Evolutionary conservation across 1,140 invertebrate genomes (phyloP).

Genomic region (Microvelia longipes): DNA sequence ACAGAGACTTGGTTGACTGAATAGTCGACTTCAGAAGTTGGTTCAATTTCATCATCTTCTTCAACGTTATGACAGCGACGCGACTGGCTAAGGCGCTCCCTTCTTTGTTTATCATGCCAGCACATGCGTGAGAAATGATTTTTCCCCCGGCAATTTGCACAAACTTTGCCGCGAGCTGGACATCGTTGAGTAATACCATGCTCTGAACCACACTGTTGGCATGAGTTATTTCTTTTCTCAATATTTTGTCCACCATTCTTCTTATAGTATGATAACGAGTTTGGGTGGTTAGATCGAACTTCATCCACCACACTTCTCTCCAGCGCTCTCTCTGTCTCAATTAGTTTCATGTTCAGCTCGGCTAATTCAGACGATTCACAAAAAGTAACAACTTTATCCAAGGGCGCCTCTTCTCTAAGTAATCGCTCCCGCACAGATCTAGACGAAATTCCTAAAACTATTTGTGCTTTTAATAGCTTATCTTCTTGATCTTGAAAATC

Average conservation of each 20-base stretch:
- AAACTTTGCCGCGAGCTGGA: no score
- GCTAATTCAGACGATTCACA: not conserved
- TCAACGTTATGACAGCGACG: no score
- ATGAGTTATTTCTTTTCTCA: not conserved
- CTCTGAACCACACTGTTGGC: no score
- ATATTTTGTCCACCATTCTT: no score
- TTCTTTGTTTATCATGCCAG: no score
- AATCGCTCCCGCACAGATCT: not conserved
- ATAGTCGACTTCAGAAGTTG: no score
- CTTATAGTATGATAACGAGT: not conserved
- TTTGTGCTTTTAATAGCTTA: not conserved
- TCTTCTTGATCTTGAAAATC: not conserved
- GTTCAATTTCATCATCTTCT: no score
- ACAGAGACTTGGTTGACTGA: no score
- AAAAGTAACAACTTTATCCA: not conserved
- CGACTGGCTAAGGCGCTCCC: no score
- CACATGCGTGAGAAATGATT: no score
- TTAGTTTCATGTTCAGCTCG: not conserved
- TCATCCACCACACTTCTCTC: not conserved
- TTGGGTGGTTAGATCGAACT: not conserved
- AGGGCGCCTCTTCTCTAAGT: not conserved
- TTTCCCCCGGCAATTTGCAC: no score
- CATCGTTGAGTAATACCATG: no score
- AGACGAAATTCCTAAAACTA: not conserved
- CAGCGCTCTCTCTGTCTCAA: not conserved